Evolutionary conservation across 2,888 invertebrate genomes (phyloP).

Genomic region (Gonocerus acuteangulatus): DNA sequence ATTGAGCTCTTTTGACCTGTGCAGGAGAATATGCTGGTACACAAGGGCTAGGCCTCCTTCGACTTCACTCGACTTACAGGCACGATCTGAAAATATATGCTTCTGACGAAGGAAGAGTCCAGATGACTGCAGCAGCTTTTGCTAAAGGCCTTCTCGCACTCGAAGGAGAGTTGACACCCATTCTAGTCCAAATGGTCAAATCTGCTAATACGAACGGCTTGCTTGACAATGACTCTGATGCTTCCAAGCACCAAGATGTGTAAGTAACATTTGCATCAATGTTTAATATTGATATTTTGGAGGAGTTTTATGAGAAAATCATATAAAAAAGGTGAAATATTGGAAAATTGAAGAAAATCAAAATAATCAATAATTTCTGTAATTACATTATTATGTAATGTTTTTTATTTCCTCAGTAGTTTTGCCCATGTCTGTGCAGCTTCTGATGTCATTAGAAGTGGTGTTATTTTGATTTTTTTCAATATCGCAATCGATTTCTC

Average conservation of each 20-base stretch:
- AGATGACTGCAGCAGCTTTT: constrained; percentile 99
- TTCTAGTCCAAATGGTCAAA: constrained; percentile 99
- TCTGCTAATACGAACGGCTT: constrained; percentile 98
- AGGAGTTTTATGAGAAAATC: too few species aligned
- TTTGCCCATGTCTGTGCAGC: too few species aligned
- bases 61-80: constrained; percentile 95
- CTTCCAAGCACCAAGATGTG: constrained; percentile 90
- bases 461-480: too few species aligned
- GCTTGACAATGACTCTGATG: constrained; percentile 96
- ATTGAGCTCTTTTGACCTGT: background rate
- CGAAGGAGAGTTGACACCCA: constrained; percentile 97
- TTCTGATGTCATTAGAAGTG: too few species aligned
- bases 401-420: too few species aligned
- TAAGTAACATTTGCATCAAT: constrained; percentile 44
- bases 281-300: too few species aligned
- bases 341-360: too few species aligned
- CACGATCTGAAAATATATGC: constrained; percentile 99
- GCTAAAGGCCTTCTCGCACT: constrained; percentile 94
- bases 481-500: too few species aligned
- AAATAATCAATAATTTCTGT: background rate
- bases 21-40: constrained; percentile 78
- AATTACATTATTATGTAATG: background rate
- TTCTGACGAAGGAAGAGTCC: constrained; percentile 97
- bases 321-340: too few species aligned
- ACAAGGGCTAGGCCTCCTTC: constrained; percentile 88